phyloP scores from a whole-genome alignment of 2,888 invertebrate species.

The Ischnus inquisitorius region DNA sequence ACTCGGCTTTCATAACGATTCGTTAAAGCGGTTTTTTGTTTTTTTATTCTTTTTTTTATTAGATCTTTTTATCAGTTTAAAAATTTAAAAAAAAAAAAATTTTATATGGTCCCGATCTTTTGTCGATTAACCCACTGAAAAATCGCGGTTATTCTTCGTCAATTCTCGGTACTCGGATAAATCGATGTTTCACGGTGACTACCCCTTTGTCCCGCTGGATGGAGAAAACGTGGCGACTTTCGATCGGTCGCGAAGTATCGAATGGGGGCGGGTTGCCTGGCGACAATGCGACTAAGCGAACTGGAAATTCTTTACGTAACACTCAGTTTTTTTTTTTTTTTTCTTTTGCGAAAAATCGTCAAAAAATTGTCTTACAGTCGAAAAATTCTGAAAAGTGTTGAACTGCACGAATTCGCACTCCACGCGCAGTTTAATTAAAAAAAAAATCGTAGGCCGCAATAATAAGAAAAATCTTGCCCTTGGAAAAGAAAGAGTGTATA shows the following conservation, averaged over 20 bases:
- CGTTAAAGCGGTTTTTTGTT: too few relatives aligned
- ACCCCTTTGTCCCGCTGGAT: slow-evolving; percentile 17
- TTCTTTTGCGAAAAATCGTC: too few relatives aligned
- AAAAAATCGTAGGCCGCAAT: too few relatives aligned
- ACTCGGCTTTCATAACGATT: not conserved
- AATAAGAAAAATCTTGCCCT: too few relatives aligned
- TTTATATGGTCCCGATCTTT: not conserved
- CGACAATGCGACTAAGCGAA: slow-evolving; percentile 7
- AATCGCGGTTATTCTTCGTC: not conserved
- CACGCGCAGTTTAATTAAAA: too few relatives aligned
- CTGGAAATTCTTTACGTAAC: not conserved
- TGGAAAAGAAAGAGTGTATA: too few relatives aligned
- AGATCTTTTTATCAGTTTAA: too few relatives aligned
- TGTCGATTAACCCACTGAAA: slow-evolving; percentile 12
- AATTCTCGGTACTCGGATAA: not conserved
- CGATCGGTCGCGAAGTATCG: slow-evolving; percentile 41
- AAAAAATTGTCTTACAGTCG: too few relatives aligned
- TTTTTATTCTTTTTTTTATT: too few relatives aligned
- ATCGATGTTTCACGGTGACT: slow-evolving; percentile 27
- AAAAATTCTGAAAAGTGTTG: too few relatives aligned
- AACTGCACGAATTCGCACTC: too few relatives aligned
- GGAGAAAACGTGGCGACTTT: slow-evolving; percentile 24
- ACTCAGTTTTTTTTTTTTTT: too few relatives aligned
- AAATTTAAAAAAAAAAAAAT: not conserved
- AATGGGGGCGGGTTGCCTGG: slow-evolving; percentile 46